These are phyloP conservation scores for Cassiopea andromeda DNA, from an alignment of 30 jellyfish, hydroid and myxozoan genomes.

Conservation along the genomic window DNA sequence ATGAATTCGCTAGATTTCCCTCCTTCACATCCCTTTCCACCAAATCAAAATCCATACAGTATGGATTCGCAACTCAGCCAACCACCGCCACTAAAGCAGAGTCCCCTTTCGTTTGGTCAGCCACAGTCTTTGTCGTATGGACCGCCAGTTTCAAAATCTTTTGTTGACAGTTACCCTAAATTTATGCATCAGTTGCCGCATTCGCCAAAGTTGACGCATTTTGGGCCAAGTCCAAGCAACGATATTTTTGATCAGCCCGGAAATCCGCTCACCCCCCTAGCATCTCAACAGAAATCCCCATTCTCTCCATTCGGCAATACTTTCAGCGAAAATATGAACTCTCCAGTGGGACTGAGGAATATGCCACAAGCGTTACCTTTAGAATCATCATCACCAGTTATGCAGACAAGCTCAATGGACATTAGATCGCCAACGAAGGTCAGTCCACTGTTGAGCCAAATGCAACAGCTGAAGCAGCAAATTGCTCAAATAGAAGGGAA, in stretches of 20 bases:
- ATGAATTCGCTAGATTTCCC: constrained; percentile 60
- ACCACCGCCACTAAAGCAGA: constrained; percentile 64
- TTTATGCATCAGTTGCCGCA: constrained; percentile 68
- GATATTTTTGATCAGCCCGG: constrained; percentile 83
- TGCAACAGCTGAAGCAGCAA: constrained; percentile 72
- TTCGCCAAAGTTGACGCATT: constrained; percentile 92
- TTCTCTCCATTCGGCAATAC: constrained; percentile 66
- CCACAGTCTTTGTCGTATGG: constrained; percentile 61
- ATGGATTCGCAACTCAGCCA: constrained; percentile 50
- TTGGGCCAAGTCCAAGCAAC: constrained; percentile 90
- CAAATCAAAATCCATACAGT: constrained; percentile 58
- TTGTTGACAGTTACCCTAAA: constrained; percentile 52
- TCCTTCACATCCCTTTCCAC: constrained; percentile 52
- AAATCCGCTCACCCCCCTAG: constrained; percentile 50
- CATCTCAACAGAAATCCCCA: constrained; percentile 72
- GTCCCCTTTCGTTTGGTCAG: constrained; percentile 63
- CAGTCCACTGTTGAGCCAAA: constrained; percentile 61
- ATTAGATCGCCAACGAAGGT: constrained; percentile 64
- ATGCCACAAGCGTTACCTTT: constrained; percentile 55
- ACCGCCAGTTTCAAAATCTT: constrained; percentile 62
- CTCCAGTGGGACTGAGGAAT: constrained; percentile 54
- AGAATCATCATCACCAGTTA: constrained; percentile 52
- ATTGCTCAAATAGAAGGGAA: constrained; percentile 61
- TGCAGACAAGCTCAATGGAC: constrained; percentile 47
- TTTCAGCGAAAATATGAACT: constrained; percentile 42